Base-by-base conservation (phyloP, 2,888 invertebrate genomes). In the Thymelicus lineola region DNA sequence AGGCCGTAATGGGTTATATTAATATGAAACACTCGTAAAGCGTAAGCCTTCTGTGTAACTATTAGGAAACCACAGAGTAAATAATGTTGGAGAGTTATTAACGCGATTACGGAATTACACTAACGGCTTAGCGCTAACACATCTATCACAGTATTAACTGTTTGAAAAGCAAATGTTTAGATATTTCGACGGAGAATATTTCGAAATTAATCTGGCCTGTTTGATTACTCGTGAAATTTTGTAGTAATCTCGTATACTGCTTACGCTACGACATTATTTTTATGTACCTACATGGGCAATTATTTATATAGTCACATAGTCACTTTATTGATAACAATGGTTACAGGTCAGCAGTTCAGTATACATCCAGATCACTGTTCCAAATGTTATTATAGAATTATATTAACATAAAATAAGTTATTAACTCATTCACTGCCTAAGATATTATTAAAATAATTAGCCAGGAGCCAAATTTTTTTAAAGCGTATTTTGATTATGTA, bases 11-110 rank as follows among this genome's bases (percentile, higher is more conserved):
- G 50, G 42, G 42, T 42, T 42, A 20, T 20, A 20, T 53, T 53
- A 20, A 20, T 53, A 53, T 12, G 20, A 53, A 53, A 53, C 53
- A 53, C 53, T 53, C 17, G 20, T 20, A 53, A 53, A 53, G 64
- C 35, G 17, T 48, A 36, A 45, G 28, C 64, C 35, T 17, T 38
- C 38, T 53, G 63, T 36, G 20, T 66, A 74, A 74, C 66, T 73
- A 66, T 71, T 64, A 69, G 71, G 53, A 48, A 72, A 72, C 66
- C 65, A 65, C 65, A 57, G 58, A 66, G 58, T 58, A 66, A 66
- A 66, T 66, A 66, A 58, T 58, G 66, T 66, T 58, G 14, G 58
- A 48, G 48, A 58, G 58, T 58, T 66, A 66, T 66, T 48, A 66
- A 60, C 50, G 59, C 66, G 60, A 15, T 67, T 48, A 58, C 17